phyloP scores from a whole-genome alignment of 2,797 vertebrate genomes.

The Anguilla anguilla region DNA sequence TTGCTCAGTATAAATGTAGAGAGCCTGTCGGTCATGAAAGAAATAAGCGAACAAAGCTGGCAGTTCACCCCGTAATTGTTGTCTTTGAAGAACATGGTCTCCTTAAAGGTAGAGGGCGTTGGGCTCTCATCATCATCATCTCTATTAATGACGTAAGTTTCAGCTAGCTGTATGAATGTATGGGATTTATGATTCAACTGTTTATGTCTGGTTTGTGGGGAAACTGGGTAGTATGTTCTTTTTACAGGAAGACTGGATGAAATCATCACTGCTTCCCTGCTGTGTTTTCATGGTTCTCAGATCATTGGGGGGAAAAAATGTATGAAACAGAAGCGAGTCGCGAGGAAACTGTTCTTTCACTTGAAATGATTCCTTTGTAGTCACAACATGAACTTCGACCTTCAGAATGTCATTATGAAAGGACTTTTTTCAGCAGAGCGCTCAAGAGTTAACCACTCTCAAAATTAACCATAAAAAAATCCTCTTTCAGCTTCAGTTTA shows the following conservation, averaged over 20 bases:
- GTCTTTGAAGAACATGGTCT: neutral
- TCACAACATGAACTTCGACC: constrained; percentile 27
- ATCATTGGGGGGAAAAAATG: neutral
- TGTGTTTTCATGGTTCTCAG: neutral
- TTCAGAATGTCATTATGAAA: neutral
- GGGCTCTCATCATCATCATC: neutral
- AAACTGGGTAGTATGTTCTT: neutral
- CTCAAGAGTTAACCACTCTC: neutral
- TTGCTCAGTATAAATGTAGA: neutral
- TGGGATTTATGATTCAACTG: neutral
- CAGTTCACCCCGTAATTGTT: neutral
- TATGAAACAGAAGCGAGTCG: neutral
- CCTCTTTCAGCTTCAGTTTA: neutral
- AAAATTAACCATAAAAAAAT: neutral
- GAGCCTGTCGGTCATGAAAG: neutral
- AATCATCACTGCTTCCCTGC: neutral
- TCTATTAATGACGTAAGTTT: neutral
- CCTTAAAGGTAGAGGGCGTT: neutral
- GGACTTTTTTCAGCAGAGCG: neutral
- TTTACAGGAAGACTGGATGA: neutral
- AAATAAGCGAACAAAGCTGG: neutral
- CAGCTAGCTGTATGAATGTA: neutral
- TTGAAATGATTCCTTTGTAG: neutral
- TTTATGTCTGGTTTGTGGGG: neutral
- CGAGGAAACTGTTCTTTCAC: neutral